A percentile compares a stretch with the other conserved stretches of the same genome.
Conservation (phyloP, 2,113 vertebrate species). For the Osmerus mordax region DNA sequence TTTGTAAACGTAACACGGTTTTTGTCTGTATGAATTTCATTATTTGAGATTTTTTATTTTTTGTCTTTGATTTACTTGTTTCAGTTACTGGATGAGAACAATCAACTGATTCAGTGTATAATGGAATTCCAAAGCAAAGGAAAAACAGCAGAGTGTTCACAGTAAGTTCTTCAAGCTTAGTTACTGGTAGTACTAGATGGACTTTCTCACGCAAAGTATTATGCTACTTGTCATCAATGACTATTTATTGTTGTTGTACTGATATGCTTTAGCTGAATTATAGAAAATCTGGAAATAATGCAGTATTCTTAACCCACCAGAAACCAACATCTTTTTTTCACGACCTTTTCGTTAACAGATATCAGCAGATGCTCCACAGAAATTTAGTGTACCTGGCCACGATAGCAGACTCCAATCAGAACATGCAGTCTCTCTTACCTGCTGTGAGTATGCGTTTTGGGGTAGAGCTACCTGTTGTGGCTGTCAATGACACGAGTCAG, state of each 20-base stretch:
- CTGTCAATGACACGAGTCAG: background rate
- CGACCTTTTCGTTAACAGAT: conserved; percentile 73
- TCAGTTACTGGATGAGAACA: conserved; percentile 99
- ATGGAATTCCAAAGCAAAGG: conserved; percentile 99
- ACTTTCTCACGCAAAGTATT: background rate
- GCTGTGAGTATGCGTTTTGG: conserved; percentile 82
- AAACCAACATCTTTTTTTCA: background rate
- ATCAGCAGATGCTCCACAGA: conserved; percentile 97
- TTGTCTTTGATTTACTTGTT: conserved; percentile 30
- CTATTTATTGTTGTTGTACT: too few relatives aligned
- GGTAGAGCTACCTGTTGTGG: background rate
- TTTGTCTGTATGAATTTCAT: background rate
- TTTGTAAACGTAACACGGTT: background rate
- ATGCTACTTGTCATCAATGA: too few relatives aligned
- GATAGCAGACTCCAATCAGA: conserved; percentile 99
- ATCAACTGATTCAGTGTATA: conserved; percentile 98
- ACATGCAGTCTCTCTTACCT: conserved; percentile 96
- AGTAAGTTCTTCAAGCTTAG: conserved; percentile 78
- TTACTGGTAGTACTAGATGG: background rate
- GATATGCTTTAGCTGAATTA: too few relatives aligned
- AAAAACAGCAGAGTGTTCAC: conserved; percentile 97
- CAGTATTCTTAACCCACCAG: background rate
- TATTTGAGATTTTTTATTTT: background rate
- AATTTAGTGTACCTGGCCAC: conserved; percentile 98
- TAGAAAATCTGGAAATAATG: background rate